Base-by-base conservation (phyloP, 1,140 invertebrate genomes). In the Calycopis cecrops region DNA sequence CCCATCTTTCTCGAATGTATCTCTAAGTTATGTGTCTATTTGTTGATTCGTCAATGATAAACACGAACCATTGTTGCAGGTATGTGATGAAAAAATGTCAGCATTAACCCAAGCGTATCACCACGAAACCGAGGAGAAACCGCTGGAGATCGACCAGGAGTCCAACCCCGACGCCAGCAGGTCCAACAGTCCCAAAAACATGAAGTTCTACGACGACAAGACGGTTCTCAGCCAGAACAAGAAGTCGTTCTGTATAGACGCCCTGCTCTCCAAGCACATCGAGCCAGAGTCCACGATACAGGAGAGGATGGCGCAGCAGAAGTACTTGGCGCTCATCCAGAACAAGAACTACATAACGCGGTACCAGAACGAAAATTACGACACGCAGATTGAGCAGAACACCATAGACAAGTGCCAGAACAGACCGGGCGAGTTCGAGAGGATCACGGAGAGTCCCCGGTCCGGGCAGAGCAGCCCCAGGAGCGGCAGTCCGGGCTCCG, bases 241-340 rank as follows among this genome's bases (percentile, higher is more conserved):
- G 57, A 88, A 88, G 57, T 88, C 85, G 0, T 88, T 88, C 49
- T 88, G 87, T 55, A 88, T 88, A 4, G 87, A 88, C 55, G 87
- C 87, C 0, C 53, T 88, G 4, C 62, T 88, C 0, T 87, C 87
- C 0, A 76, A 77, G 8, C 79, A 85, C 12, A 71, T 77, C 7
- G 73, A 76, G 55, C 73, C 74, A 11, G 73, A 85, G 18, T 66
- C 69, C 0, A 78, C 69, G 4, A 56, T 82, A 1, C 79, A 82
- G 37, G 80, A 87, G 4, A 76, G 68, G 34, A 79, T 87, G 73
- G 62, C 76, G 0, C 83, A 87, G n/a, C 83, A 87, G 51, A 88
- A 88, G 52, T 88, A 88, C 63, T 37, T 88, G 49, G 71, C 81
- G 0, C 62, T 83, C 9, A 87, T 88, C 21, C 21, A 28, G 48